Evolutionary conservation across 2,797 vertebrate species (phyloP), one percentile per base, ranked within the genome.

Genomic region (Odontamblyopus lacepedii): DNA sequence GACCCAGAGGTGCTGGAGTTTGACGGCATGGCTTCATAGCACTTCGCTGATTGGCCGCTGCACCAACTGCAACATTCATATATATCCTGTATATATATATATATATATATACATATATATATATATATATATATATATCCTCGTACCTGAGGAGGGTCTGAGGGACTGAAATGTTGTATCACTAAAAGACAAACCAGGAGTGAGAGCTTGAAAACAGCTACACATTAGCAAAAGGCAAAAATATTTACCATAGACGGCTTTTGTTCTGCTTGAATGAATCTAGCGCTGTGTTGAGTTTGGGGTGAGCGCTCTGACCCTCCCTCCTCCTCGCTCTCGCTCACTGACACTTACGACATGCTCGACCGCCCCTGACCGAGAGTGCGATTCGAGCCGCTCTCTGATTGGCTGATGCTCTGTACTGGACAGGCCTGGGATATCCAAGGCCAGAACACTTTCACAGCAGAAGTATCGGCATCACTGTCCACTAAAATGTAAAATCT

Each of bases 321-420:
- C 73, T 73, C 30, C 5, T 75, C 74, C 35, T 60, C 13, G 70
- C 50, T 27, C 7, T 67, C 63, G 72, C 51, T 27, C 57, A 72
- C 75, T 83, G 80, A 84, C 75, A 79, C 69, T 74, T 11, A 78
- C 74, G 78, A 68, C 76, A 77, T 26, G 78, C 67, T 78, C 53
- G 67, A 55, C 75, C 73, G 74, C 48, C 74, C 74, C 50, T 82
- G 80, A 75, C 77, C 26, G 73, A 23, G 57, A 56, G 50, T 44
- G 59, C 48, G 59, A 62, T 76, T 63, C 44, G 67, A 30, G 29
- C 64, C 76, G 50, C 23, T 30, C 63, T 26, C 48, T 76, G 76
- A 84, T 76, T 84, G 67, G 61, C 61, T 74, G 76, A 78, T 66
- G 68, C 51, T 71, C 65, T 6, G 12, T 74, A 18, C 51, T n/a